These are phyloP conservation scores for Porites divaricata DNA, from an alignment of 92 coral and sea anemone species.

Conservation along the genomic window DNA sequence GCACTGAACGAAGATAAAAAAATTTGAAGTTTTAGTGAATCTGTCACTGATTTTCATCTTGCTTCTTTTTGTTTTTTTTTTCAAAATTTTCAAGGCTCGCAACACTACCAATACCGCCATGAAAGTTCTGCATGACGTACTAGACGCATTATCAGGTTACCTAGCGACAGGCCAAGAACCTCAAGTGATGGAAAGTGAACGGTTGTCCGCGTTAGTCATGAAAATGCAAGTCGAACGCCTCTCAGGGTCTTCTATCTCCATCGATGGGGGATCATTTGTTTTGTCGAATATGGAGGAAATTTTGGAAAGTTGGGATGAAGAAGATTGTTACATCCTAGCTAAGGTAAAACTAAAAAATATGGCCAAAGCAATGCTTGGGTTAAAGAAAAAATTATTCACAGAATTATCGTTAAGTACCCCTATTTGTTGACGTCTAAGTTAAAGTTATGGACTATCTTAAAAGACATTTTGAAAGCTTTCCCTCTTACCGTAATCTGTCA, in stretches of 20 bases:
- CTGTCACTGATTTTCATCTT: neutral
- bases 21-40: neutral
- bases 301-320: constrained; percentile 6
- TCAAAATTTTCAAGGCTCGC: constrained; percentile 31
- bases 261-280: constrained; percentile 39
- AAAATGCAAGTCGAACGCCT: constrained; percentile 20
- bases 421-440: too few relatives aligned
- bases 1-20: too few relatives aligned
- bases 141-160: constrained; percentile 1
- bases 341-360: constrained; percentile 9
- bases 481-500: too few relatives aligned
- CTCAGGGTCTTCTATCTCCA: constrained; percentile 15
- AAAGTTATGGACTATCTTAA: too few relatives aligned
- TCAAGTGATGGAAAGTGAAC: constrained; percentile 10
- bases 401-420: too few relatives aligned
- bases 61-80: neutral
- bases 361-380: too few relatives aligned
- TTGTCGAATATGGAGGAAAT: constrained; percentile 31
- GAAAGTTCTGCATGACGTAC: constrained; percentile 22
- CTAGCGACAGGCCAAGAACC: constrained; percentile 44
- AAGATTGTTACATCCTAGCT: constrained; percentile 11
- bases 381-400: too few relatives aligned
- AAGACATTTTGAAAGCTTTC: too few relatives aligned
- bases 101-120: constrained; percentile 48
- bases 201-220: constrained; percentile 36